A percentile compares a stretch with the other conserved stretches of the same genome.
Conservation (phyloP, 2,113 vertebrate genomes). For the Pelobates fuscus region DNA sequence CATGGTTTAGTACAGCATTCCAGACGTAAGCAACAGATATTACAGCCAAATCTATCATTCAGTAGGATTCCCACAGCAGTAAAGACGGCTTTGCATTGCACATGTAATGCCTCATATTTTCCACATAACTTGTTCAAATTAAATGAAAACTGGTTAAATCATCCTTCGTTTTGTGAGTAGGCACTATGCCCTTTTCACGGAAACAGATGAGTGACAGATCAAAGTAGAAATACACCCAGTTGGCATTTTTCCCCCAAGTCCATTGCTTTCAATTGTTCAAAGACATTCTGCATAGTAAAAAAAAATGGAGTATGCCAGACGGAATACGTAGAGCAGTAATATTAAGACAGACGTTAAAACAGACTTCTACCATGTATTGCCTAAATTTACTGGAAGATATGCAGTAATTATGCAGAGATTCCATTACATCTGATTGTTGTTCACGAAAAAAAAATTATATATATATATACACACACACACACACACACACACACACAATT, state of each 20-base stretch:
- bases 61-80: neutral
- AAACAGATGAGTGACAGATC: constrained; percentile 1
- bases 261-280: neutral
- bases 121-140: neutral
- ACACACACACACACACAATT: too few species aligned
- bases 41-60: neutral
- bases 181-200: neutral
- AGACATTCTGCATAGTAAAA: neutral
- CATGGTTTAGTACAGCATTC: neutral
- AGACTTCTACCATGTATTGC: too few species aligned
- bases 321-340: neutral
- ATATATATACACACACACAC: too few species aligned
- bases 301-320: constrained; percentile 1
- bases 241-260: neutral
- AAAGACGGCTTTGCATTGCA: neutral
- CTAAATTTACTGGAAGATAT: too few species aligned
- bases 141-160: neutral
- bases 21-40: neutral
- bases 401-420: too few species aligned
- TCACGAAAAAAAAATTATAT: too few species aligned
- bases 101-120: neutral
- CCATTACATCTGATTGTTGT: too few species aligned
- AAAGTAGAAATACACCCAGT: neutral
- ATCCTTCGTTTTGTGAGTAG: neutral
- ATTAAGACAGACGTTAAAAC: neutral